Base-by-base conservation (phyloP, 2,113 vertebrate species). In the Prietella phreatophila region DNA sequence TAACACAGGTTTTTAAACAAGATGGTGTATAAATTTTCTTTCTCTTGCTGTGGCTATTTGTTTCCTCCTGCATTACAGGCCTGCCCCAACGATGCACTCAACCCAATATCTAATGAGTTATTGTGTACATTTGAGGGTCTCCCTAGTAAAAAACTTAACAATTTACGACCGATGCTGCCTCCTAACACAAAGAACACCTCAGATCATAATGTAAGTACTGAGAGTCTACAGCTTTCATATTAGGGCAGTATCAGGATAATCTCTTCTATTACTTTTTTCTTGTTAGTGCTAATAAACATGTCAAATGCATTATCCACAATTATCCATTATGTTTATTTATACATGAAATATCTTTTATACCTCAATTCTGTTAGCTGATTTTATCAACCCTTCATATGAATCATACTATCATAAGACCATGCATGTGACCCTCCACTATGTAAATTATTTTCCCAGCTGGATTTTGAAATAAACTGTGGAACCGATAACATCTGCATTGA, bases 391-490 rank as follows among this genome's bases (percentile, higher is more conserved):
- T 47, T 47, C 42, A 47, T 47, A 7, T 47, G 42, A 47, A 47
- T 47, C 42, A 0, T 47, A 47, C 42, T 7, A 47, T 47, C 42
- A 47, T 47, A 47, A 47, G 42, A 17, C 47, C 15, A 33, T 80
- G 53, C 53, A 80, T 33, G 0, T 56, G 19, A 81, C 30, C 36
- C 17, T n/a, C 69, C 8, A 69, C 42, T 67, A 0, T 87, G 22
- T 36, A 10, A 73, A 65, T 85, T 53, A 86, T 19, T 55, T 88
- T 82, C 71, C 86, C 93, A 98, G 97, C 89, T 97, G 33, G 91
- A 91, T 4, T 97, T 97, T 92, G 94, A 97, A 93, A 96, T 96
- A 91, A 94, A 97, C 86, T 98, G 97, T 84, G 97, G 96, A 4
- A 2, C 1, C 0, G 96, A 97, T 83, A 91, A 91, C 0, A 30